Evolutionary conservation across 1,140 invertebrate genomes (phyloP).

Genomic region (Philopotamus ludificatus): DNA sequence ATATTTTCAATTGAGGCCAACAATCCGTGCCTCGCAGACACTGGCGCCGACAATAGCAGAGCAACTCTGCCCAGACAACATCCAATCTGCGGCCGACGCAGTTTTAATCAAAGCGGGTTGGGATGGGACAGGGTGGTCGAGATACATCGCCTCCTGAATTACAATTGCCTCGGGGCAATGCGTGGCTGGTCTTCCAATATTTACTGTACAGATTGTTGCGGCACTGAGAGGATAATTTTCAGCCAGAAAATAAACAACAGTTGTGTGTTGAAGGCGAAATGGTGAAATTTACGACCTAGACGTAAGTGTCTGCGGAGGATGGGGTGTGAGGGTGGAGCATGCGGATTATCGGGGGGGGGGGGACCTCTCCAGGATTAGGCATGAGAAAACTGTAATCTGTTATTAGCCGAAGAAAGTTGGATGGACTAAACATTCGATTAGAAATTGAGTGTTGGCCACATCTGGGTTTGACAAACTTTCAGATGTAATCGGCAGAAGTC

Average conservation of each 20-base stretch:
- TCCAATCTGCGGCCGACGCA: conserved; percentile 21
- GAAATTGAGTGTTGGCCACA: too few relatives aligned
- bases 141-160: conserved; percentile 19
- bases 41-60: not conserved
- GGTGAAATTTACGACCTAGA: not conserved
- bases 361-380: not conserved
- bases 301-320: too few relatives aligned
- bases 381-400: too few relatives aligned
- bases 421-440: too few relatives aligned
- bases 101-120: conserved; percentile 22
- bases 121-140: not conserved
- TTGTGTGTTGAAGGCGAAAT: not conserved
- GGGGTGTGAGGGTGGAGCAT: too few relatives aligned
- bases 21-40: too few relatives aligned
- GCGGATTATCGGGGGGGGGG: not conserved
- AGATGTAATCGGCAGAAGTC: too few relatives aligned
- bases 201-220: conserved; percentile 7
- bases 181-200: not conserved
- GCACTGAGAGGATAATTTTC: conserved; percentile 8
- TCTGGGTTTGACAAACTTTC: too few relatives aligned
- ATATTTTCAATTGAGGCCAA: too few relatives aligned
- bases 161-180: conserved; percentile 9
- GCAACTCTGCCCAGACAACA: conserved; percentile 14
- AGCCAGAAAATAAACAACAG: conserved; percentile 9
- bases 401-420: too few relatives aligned